Evolutionary conservation across 2,888 invertebrate species (phyloP).

Genomic region (Tiliacea citrago): DNA sequence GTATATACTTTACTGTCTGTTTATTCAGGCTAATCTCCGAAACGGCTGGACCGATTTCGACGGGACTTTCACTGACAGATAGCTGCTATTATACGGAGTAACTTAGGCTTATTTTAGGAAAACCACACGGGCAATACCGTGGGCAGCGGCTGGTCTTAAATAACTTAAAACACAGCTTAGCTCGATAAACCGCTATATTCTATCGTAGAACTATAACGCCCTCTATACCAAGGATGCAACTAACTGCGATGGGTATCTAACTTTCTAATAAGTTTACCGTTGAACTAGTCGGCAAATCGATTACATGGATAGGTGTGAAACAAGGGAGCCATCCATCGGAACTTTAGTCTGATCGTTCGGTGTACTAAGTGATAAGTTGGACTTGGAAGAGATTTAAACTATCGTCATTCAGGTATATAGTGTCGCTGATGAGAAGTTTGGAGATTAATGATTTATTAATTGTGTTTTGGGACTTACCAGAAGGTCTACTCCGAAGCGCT

Average conservation of each 20-base stretch:
- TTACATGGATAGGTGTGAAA: constrained; percentile 61
- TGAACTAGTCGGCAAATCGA: constrained; percentile 49
- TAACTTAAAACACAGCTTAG: not conserved
- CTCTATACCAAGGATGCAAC: constrained; percentile 30
- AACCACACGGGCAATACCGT: too few species aligned
- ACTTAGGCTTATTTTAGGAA: too few species aligned
- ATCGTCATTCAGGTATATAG: constrained; percentile 5
- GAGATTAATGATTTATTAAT: constrained; percentile 15
- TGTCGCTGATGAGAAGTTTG: not conserved
- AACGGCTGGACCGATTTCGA: too few species aligned
- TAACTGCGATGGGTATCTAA: constrained; percentile 26
- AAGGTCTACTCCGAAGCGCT: too few species aligned
- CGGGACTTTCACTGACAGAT: too few species aligned
- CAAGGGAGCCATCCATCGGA: constrained; percentile 36
- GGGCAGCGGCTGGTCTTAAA: not conserved
- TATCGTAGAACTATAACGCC: not conserved
- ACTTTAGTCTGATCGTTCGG: constrained; percentile 45
- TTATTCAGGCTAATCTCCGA: too few species aligned
- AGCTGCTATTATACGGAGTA: too few species aligned
- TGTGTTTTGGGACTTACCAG: not conserved
- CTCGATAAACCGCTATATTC: not conserved
- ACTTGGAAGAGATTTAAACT: constrained; percentile 24
- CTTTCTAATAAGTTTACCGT: constrained; percentile 45
- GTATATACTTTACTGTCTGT: too few species aligned
- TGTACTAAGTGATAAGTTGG: constrained; percentile 33